A percentile compares a stretch with the other conserved stretches of the same genome.
Conservation (phyloP, 1,140 invertebrate genomes). For the Papilio polytes region DNA sequence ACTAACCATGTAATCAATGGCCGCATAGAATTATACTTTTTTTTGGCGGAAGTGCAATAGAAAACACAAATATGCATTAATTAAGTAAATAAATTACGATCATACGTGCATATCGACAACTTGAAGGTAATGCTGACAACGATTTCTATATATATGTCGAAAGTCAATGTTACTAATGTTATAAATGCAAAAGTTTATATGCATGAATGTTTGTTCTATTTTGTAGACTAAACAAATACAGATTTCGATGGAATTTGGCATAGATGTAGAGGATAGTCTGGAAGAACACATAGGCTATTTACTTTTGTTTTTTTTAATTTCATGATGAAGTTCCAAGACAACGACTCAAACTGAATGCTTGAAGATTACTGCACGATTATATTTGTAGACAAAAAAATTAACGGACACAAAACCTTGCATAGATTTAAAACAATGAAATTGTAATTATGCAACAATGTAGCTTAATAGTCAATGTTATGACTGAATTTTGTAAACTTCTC, state of each 20-base stretch:
- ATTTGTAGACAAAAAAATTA: background rate
- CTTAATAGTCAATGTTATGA: background rate
- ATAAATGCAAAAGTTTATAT: too few relatives aligned
- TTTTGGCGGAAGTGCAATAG: background rate
- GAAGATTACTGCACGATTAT: background rate
- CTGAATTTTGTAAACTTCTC: background rate
- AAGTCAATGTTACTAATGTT: background rate
- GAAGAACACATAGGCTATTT: too few relatives aligned
- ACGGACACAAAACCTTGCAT: background rate
- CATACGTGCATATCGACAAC: background rate
- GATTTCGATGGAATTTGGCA: too few relatives aligned
- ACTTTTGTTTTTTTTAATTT: too few relatives aligned
- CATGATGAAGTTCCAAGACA: too few relatives aligned
- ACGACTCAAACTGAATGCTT: too few relatives aligned
- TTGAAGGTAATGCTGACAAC: background rate
- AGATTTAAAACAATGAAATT: background rate
- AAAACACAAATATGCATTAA: background rate
- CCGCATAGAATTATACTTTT: background rate
- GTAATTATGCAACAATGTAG: background rate
- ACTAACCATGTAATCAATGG: constrained; percentile 41
- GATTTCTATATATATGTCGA: background rate
- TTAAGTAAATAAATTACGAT: background rate
- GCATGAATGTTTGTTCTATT: too few relatives aligned
- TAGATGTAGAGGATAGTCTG: too few relatives aligned
- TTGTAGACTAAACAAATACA: too few relatives aligned